Conservation (phyloP, 1,140 invertebrate species). For the Catajapyx aquilonaris region DNA sequence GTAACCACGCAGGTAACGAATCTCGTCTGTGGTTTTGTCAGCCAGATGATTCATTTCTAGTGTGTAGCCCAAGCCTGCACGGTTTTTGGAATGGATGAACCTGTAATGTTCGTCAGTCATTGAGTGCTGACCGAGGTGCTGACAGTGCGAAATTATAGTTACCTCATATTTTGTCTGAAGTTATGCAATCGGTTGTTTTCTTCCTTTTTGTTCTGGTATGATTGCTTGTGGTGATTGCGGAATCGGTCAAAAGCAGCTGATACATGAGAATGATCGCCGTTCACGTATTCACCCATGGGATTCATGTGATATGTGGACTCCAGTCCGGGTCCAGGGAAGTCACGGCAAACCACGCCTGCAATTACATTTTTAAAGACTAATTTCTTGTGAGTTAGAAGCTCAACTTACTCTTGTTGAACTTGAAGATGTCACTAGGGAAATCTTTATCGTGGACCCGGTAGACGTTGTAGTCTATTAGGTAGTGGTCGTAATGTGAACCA, state of each 20-base stretch:
- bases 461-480: conserved; percentile 63
- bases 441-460: conserved; percentile 43
- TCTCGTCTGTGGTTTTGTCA: conserved; percentile 57
- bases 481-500: conserved; percentile 91
- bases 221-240: conserved; percentile 37
- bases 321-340: conserved; percentile 71
- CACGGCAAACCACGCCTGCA: conserved; percentile 42
- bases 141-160: no score
- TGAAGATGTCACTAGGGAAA: conserved; percentile 13
- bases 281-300: conserved; percentile 79
- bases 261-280: conserved; percentile 46
- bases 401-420: conserved; percentile 22
- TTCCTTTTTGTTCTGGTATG: conserved; percentile 41
- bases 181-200: conserved; percentile 46
- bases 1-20: conserved; percentile 54
- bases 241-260: conserved; percentile 57
- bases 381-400: no score
- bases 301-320: conserved; percentile 62
- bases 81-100: conserved; percentile 67
- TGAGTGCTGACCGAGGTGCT: no score
- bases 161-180: no score
- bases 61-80: conserved; percentile 46
- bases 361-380: no score
- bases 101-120: conserved; percentile 30
- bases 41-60: conserved; percentile 73